These are phyloP conservation scores for Pavo muticus DNA, from an alignment of 2,113 vertebrate genomes.

Conservation along the genomic window DNA sequence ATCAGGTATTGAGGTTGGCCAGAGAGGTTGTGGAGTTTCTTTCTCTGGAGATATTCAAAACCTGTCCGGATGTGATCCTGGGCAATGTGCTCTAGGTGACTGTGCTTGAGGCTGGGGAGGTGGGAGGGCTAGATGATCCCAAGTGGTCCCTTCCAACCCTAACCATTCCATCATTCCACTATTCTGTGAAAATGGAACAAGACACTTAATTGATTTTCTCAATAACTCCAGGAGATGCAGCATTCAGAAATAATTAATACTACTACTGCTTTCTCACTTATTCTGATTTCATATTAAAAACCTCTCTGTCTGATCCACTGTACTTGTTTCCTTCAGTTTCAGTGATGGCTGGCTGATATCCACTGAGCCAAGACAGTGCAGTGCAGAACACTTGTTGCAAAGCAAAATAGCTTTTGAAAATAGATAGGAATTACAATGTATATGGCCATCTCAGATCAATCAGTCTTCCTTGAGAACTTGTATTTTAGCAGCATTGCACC, in stretches of 20 bases:
- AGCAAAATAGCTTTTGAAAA: not conserved
- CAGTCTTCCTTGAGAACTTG: not conserved
- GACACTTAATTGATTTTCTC: not conserved
- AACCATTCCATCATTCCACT: not conserved
- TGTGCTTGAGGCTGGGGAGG: too few relatives aligned
- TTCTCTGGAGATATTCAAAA: not conserved
- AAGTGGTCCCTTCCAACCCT: not conserved
- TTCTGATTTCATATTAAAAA: not conserved
- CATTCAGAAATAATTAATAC: not conserved
- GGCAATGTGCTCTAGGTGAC: not conserved
- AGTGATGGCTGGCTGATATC: not conserved
- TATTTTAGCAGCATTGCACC: not conserved
- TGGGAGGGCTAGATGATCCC: not conserved
- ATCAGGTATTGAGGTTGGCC: not conserved
- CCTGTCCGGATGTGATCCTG: not conserved
- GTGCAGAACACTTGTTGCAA: not conserved
- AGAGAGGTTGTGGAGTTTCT: too few relatives aligned
- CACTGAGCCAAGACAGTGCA: not conserved
- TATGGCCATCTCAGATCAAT: not conserved
- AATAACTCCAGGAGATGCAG: not conserved
- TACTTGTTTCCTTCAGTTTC: not conserved
- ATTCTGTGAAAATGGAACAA: not conserved
- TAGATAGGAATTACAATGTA: not conserved
- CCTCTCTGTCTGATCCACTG: not conserved
- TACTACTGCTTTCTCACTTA: not conserved